Base-by-base conservation (phyloP, 2,888 invertebrate species). In the Tribolium freemani region DNA sequence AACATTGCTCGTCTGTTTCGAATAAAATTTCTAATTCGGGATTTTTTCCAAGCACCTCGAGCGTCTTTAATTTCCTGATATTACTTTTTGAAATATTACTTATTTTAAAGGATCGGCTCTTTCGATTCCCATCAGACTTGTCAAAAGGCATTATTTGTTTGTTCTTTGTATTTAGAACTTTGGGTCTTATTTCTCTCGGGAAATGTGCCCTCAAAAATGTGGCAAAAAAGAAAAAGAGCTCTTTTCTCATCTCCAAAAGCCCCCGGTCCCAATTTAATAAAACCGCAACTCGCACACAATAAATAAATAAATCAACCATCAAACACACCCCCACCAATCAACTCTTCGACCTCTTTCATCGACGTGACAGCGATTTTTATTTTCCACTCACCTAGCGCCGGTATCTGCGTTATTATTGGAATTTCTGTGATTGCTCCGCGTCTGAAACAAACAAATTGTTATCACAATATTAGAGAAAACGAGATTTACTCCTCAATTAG, bases 361-460 rank as follows among this genome's bases (percentile, higher is more conserved):
- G 53, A 53, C 31, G 38, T 56, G 56, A 31, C 60, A 20, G 44
- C n/a, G 9, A 63, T 60, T 44, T 61, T 58, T 53, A 26, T 26
- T 26, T 26, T 26, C 26, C 26, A 57, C 80, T 81, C 69, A 81
- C 81, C 81, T 80, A 61, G 76, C 68, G n/a, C 76, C 72, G 63
- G 72, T 78, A 20, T 80, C 79, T 30, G 78, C 76, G 30, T 78
- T 77, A 63, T 75, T 80, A 70, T 78, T 80, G 50, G 75, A 75
- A 50, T 76, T 77, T 75, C 76, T 78, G 21, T 76, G 69, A 71
- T 75, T 77, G 56, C 73, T 71, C 21, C 75, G 71, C 44, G 75
- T 75, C 80, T 81, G 80, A 50, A 72, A 72, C 56, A 72, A 68
- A 72, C 13, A 38, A 57, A 8, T 53, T 5, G 48, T 48, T n/a